Evolutionary conservation across 2,888 invertebrate genomes (phyloP), one percentile per base, ranked within the genome.

Genomic region (Chrysomela aeneicollis): DNA sequence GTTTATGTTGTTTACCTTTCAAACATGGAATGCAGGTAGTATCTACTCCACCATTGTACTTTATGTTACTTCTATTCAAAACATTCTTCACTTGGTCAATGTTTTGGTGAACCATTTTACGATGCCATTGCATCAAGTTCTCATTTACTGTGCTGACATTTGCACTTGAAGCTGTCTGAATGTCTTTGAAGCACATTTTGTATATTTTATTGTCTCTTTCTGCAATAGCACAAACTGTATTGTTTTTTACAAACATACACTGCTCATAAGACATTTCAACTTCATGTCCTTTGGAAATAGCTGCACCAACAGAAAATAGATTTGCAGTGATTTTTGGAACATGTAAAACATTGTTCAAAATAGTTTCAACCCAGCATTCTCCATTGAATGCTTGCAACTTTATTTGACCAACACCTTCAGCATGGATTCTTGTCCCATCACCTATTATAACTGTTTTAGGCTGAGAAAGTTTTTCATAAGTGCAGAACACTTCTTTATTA

Each of bases 1-100:
- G 15, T 35, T 50, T 54, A 22, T 57, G 50, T 50, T 65, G 65
- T 51, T 65, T 26, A 10, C 61, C 61, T 58, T 57, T 26, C 10
- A 64, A 2, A 54, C 64, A 64, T 18, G 64, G 21, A 21, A 18
- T 26, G 21, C 54, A 61, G n/a, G 3, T 37, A 15, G 32, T 30
- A 4, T 55, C 21, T 30, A 10, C 9, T 12, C 46, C 47, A 49
- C 17, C 18, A 17, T 49, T 18, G 17, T 49, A 49, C 18, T 49
- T 12, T 49, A 49, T 49, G 18, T 49, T 49, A 19, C 17, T 26
- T 6, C 26, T 26, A 26, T 26, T 26, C 6, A 26, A 26, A 26
- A 26, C 6, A 26, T 26, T 9, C 17, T 49, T 49, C 19, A 49
- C 49, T 17, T 49, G 49, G 2, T 49, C 15, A 17, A 49, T 49